Percentiles rank a stretch among this genome's conserved stretches.
Evolutionary conservation across 2,797 vertebrate genomes (phyloP).

Genomic region (Urophycis tenuis): DNA sequence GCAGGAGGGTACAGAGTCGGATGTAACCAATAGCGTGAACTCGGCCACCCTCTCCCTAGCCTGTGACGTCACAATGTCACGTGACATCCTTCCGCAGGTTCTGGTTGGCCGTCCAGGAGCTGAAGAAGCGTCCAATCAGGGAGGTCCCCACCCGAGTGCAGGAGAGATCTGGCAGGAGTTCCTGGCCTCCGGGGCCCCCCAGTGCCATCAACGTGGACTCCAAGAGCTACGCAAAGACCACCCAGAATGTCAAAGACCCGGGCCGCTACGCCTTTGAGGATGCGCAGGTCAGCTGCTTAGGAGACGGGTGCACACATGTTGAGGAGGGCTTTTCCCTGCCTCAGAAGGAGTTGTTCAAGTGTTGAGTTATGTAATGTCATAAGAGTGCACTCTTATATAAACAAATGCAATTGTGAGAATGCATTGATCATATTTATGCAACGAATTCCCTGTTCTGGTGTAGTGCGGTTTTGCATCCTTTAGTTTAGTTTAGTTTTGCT

Average conservation of each 20-base stretch:
- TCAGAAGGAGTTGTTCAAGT: not conserved
- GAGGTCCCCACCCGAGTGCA: constrained; percentile 89
- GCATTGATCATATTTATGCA: not conserved
- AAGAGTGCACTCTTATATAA: not conserved
- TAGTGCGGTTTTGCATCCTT: not conserved
- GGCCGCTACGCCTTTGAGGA: constrained; percentile 93
- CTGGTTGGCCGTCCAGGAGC: constrained; percentile 93
- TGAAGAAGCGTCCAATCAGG: constrained; percentile 90
- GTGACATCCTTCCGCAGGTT: constrained; percentile 70
- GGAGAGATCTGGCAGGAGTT: constrained; percentile 98
- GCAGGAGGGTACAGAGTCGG: not conserved
- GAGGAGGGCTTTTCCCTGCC: not conserved
- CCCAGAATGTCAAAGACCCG: constrained; percentile 93
- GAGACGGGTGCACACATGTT: not conserved
- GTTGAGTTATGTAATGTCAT: not conserved
- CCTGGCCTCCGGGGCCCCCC: constrained; percentile 88
- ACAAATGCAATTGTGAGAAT: not conserved
- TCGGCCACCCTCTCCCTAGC: not conserved
- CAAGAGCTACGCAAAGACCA: constrained; percentile 96
- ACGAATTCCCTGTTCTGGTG: not conserved
- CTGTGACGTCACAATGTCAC: not conserved
- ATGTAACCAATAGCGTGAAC: not conserved
- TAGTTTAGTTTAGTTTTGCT: not conserved
- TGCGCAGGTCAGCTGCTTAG: constrained; percentile 76
- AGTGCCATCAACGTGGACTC: constrained; percentile 97